Conservation (phyloP, 2,888 invertebrate genomes). For the Caradrina clavipalpis region DNA sequence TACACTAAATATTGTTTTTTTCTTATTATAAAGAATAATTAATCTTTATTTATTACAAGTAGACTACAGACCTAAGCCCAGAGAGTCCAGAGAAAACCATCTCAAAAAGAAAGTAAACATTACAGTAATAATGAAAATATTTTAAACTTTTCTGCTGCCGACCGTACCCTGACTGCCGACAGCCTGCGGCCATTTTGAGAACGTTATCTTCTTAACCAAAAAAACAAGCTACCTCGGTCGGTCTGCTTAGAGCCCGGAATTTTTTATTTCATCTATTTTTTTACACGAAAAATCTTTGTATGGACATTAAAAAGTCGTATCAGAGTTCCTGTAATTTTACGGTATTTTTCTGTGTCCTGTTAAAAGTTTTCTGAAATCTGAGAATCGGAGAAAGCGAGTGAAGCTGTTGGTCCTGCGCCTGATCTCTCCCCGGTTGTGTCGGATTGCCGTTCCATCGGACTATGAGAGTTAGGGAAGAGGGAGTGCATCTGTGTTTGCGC, state of each 20-base stretch:
- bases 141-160: constrained; percentile 61
- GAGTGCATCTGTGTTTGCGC: no score
- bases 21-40: no score
- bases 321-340: constrained; percentile 44
- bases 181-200: constrained; percentile 79
- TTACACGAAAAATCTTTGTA: constrained; percentile 49
- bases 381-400: no score
- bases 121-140: constrained; percentile 3
- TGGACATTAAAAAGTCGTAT: constrained; percentile 35
- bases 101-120: no score
- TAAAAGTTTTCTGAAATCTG: constrained; percentile 16
- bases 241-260: constrained; percentile 63
- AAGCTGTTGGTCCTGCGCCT: no score
- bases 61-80: no score
- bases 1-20: no score
- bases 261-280: constrained; percentile 62
- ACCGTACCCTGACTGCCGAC: constrained; percentile 70
- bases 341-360: constrained; percentile 41
- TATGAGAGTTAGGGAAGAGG: no score
- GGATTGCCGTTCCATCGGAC: no score
- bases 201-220: constrained; percentile 70
- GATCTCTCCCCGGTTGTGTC: no score
- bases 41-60: no score
- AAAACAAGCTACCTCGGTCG: constrained; percentile 66
- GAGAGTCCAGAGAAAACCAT: no score